Evolutionary conservation across 2,113 vertebrate species (phyloP).

Genomic region (Psammodynastes pulverulentus): DNA sequence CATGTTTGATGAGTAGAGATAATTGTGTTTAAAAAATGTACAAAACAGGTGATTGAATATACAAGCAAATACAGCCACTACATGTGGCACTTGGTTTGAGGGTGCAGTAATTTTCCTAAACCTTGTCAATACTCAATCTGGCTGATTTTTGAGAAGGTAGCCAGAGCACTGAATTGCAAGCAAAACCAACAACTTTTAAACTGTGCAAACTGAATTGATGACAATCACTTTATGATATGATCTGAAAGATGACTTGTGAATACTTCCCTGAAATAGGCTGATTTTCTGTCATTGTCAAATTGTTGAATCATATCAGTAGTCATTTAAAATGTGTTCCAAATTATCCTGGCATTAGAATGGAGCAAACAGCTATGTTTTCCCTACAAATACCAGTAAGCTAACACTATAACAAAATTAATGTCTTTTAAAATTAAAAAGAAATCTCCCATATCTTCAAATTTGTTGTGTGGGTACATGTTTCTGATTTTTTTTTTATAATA

Average conservation of each 20-base stretch:
- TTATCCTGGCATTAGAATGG: background rate
- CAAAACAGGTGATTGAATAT: background rate
- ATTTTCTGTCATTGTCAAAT: background rate
- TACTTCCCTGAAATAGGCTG: background rate
- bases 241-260: background rate
- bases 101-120: background rate
- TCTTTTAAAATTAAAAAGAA: background rate
- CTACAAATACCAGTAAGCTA: background rate
- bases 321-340: background rate
- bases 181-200: background rate
- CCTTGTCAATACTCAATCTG: background rate
- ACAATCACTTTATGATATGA: background rate
- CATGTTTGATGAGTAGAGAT: background rate
- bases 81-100: background rate
- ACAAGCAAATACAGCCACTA: background rate
- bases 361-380: background rate
- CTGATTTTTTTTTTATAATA: background rate
- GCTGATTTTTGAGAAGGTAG: background rate
- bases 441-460: background rate
- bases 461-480: background rate
- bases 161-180: background rate
- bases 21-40: background rate
- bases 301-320: background rate
- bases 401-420: background rate
- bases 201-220: background rate